phyloP scores from a whole-genome alignment of 2,797 vertebrate genomes.

The Synanceia verrucosa region DNA sequence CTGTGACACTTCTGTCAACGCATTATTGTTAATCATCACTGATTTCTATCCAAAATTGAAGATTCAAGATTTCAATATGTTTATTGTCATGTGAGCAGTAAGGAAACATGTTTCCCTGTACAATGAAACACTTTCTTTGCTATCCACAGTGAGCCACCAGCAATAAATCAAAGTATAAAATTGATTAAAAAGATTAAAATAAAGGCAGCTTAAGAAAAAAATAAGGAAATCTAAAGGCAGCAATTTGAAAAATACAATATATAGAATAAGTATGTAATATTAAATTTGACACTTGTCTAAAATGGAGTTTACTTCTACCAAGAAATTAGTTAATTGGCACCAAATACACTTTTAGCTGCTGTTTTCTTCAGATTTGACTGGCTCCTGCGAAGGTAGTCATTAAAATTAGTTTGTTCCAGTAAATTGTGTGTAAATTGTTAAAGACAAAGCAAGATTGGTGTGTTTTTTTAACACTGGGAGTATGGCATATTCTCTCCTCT shows the following conservation, averaged over 20 bases:
- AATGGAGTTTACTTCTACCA: not conserved
- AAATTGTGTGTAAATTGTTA: not conserved
- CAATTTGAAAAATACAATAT: no score
- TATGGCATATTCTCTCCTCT: not conserved
- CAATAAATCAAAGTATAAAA: no score
- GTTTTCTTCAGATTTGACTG: not conserved
- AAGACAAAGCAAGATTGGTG: not conserved
- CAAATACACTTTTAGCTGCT: conserved; percentile 8
- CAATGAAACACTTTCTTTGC: no score
- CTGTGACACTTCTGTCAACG: not conserved
- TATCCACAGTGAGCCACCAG: no score
- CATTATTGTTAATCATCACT: conserved; percentile 2
- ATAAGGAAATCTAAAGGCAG: no score
- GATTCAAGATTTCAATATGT: no score
- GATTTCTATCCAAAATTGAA: not conserved
- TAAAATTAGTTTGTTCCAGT: conserved; percentile 2
- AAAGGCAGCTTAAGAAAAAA: no score
- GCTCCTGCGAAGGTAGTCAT: not conserved
- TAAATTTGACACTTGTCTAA: no score
- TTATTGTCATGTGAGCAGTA: no score
- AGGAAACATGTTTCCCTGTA: no score
- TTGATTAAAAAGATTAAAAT: no score
- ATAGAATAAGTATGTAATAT: no score
- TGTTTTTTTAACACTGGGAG: conserved; percentile 7
- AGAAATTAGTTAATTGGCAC: not conserved